These are phyloP conservation scores for Aleiodes sp. DNA, from an alignment of 1,140 invertebrate genomes.

Conservation along the genomic window DNA sequence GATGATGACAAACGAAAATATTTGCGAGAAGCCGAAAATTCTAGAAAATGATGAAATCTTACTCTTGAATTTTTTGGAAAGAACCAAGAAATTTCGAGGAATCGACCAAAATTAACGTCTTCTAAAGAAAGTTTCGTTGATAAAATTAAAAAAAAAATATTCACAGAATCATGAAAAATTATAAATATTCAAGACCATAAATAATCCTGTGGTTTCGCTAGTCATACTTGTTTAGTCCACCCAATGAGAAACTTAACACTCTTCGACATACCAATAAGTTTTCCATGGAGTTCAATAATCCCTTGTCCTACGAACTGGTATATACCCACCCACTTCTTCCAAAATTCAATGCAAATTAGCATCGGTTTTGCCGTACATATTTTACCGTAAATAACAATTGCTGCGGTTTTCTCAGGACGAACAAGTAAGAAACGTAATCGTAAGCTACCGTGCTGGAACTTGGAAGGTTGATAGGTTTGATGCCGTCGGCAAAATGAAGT, in stretches of 20 bases:
- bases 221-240: slow-evolving; percentile 43
- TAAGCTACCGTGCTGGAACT: slow-evolving; percentile 32
- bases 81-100: no score
- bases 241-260: slow-evolving; percentile 39
- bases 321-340: slow-evolving; percentile 6
- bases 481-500: not conserved
- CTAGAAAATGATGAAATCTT: no score
- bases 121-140: no score
- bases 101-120: no score
- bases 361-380: slow-evolving; percentile 5
- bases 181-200: slow-evolving; percentile 43
- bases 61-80: no score
- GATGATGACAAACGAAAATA: no score
- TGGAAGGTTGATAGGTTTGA: not conserved
- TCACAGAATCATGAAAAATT: not conserved
- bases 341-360: slow-evolving; percentile 15
- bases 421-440: slow-evolving; percentile 15
- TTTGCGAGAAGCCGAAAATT: no score
- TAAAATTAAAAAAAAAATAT: no score
- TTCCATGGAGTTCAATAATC: slow-evolving; percentile 6
- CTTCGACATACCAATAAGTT: not conserved
- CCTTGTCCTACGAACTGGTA: slow-evolving; percentile 33
- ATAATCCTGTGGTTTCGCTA: slow-evolving; percentile 43
- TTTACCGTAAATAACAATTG: not conserved
- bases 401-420: slow-evolving; percentile 28